Percentiles rank a stretch among this genome's conserved stretches.
Conservation (phyloP, 2,888 invertebrate genomes). For the Cacoxenus indagator region DNA sequence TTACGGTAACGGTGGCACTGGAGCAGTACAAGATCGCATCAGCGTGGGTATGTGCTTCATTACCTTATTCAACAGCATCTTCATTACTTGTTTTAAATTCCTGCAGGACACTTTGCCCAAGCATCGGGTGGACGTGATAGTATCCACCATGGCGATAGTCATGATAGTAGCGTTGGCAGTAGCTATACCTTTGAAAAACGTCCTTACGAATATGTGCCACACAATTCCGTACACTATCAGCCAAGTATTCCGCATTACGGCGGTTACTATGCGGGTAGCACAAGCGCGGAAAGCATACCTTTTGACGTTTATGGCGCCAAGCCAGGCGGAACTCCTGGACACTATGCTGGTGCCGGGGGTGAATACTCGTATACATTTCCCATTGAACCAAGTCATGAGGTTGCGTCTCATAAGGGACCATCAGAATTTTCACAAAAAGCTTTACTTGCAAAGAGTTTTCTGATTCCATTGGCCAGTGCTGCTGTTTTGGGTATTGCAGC, state of each 20-base stretch:
- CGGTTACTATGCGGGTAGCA: constrained; percentile 50
- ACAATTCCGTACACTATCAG: constrained; percentile 27
- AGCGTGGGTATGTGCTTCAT: constrained; percentile 57
- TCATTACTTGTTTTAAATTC: not conserved
- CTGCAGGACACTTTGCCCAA: constrained; percentile 52
- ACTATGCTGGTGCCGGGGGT: constrained; percentile 53
- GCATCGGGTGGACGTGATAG: constrained; percentile 15
- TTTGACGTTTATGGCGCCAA: constrained; percentile 63
- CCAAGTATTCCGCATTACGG: constrained; percentile 48
- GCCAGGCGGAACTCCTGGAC: constrained; percentile 39
- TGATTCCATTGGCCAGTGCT: constrained; percentile 83
- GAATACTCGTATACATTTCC: constrained; percentile 58
- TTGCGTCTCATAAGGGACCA: constrained; percentile 55
- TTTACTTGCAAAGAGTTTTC: constrained; percentile 73
- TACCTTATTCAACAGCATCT: not conserved
- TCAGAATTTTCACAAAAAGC: constrained; percentile 61
- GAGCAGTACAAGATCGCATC: constrained; percentile 56
- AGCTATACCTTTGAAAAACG: constrained; percentile 51
- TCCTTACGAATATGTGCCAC: constrained; percentile 46
- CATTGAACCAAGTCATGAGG: constrained; percentile 41
- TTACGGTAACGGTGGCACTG: constrained; percentile 2
- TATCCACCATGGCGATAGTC: constrained; percentile 35
- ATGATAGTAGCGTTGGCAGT: constrained; percentile 24
- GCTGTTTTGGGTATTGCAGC: constrained; percentile 87
- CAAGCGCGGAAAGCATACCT: constrained; percentile 56